Base-by-base conservation (phyloP, 2,113 vertebrate genomes). In the Notiomystis cincta region DNA sequence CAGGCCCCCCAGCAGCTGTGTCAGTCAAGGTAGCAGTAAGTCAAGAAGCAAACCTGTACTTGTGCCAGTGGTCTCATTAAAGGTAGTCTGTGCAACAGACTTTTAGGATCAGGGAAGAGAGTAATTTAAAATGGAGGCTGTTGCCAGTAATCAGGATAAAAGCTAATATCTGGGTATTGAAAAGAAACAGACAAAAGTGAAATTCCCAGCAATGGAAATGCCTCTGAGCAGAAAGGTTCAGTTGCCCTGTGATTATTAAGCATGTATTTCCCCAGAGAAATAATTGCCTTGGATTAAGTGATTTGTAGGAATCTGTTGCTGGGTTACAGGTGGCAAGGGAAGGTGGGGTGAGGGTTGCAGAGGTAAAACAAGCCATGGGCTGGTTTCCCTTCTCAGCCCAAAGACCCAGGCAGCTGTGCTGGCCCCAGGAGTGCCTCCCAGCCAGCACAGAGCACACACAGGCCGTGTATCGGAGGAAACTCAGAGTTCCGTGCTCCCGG, bases 251-350 rank as follows among this genome's bases (percentile, higher is more conserved):
- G 54, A 42, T 71, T 94, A 70, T 77, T 54, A 95, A 93, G 50
- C 35, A 54, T 31, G 64, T 25, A 35, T 86, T 91, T 82, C 85
- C 38, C 54, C 50, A 83, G 82, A 91, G 58, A 50, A 95, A 54
- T 62, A 77, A 93, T 56, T 93, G 73, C 82, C 25, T 77, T 58
- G 87, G 96, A 94, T 90, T 91, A 94, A 91, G 82, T 31, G 82
- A 85, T 95, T 93, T 93, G 90, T 47, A 66, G 90, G 92, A 90
- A 66, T 73, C 84, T 37, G 78, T 93, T 94, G 92, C 93, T 92
- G 71, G 15, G 96, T 69, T 90, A 91, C 92, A 96, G 87, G 92
- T 93, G 88, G 61, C 42, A 53, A 53, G 54, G 28, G 70, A 87
- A 91, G 81, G 87, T 88, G 66, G 81, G 53, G 65, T 81, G 64